phyloP scores from a whole-genome alignment of 2,888 invertebrate species.

The Athalia circularis region DNA sequence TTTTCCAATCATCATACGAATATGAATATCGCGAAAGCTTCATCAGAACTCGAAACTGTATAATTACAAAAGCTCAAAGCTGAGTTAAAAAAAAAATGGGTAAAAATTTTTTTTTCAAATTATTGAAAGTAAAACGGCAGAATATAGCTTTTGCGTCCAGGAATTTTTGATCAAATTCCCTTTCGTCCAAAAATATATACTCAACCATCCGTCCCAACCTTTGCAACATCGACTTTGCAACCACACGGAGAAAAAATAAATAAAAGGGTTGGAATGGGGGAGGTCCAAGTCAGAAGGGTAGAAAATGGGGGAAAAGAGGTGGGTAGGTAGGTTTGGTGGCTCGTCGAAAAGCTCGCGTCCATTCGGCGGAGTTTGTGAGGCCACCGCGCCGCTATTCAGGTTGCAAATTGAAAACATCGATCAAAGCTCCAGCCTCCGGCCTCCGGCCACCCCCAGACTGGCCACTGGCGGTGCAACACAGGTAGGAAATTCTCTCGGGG shows the following conservation, averaged over 20 bases:
- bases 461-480: background rate
- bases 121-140: background rate
- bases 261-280: background rate
- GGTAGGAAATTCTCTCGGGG: slow-evolving; percentile 35
- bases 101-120: background rate
- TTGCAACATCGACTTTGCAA: background rate
- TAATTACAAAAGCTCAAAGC: too few species aligned
- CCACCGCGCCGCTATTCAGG: slow-evolving; percentile 27
- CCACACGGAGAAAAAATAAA: background rate
- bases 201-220: too few species aligned
- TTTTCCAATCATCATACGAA: too few species aligned
- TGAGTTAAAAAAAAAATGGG: background rate
- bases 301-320: background rate
- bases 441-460: background rate
- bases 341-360: slow-evolving; percentile 31
- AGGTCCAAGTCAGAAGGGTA: background rate
- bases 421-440: slow-evolving; percentile 32
- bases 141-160: too few species aligned
- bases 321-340: background rate
- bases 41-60: too few species aligned
- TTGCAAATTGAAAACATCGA: slow-evolving; percentile 43
- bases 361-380: slow-evolving; percentile 7
- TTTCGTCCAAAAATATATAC: too few species aligned
- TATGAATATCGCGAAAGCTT: too few species aligned
- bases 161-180: too few species aligned